These are phyloP conservation scores for Pinctada fucata DNA, from an alignment of 2,888 invertebrate genomes.

Conservation along the genomic window DNA sequence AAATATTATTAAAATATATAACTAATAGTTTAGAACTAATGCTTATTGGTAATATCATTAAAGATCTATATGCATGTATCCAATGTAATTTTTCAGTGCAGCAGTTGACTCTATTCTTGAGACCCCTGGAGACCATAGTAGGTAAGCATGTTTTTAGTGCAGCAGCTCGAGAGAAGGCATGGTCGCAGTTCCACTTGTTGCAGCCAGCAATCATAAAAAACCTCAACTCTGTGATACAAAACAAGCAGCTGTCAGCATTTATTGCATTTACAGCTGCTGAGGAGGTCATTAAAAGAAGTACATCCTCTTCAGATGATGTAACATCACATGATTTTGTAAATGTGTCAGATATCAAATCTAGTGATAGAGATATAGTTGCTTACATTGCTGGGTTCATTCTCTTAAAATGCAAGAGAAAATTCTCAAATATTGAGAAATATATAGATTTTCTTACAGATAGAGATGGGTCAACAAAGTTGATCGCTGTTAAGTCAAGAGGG, in stretches of 20 bases:
- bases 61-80: too few species aligned
- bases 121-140: neutral
- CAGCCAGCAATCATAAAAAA: neutral
- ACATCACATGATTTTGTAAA: too few species aligned
- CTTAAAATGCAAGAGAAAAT: neutral
- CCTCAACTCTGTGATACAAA: neutral
- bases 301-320: too few species aligned
- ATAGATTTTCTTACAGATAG: neutral
- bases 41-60: too few species aligned
- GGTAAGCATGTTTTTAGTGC: neutral
- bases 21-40: too few species aligned
- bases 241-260: neutral
- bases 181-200: slow-evolving; percentile 4
- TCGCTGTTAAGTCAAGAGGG: slow-evolving; percentile 13
- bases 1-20: too few species aligned
- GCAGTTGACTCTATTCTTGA: neutral
- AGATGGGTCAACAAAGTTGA: slow-evolving; percentile 10
- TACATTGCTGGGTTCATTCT: slow-evolving; percentile 7
- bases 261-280: neutral
- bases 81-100: neutral
- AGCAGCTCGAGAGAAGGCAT: slow-evolving; percentile 12
- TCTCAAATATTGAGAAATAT: slow-evolving; percentile 3
- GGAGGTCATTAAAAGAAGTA: neutral
- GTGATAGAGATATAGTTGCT: slow-evolving; percentile 2
- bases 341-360: too few species aligned